These are phyloP conservation scores for Eumaeus atala DNA, from an alignment of 1,140 invertebrate species.

Conservation along the genomic window DNA sequence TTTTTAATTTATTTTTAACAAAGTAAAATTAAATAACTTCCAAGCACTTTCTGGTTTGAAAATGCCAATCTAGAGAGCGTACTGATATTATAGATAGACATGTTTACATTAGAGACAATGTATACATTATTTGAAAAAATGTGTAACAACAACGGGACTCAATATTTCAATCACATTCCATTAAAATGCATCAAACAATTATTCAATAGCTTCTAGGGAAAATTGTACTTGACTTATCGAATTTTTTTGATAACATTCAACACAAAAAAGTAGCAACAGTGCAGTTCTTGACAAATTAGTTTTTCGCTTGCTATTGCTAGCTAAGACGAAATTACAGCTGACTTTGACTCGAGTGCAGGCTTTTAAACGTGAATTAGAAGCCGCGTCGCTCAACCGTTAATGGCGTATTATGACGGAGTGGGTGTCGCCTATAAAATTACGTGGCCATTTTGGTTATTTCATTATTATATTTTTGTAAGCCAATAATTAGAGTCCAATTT, in stretches of 20 bases:
- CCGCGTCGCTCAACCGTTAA: slow-evolving; percentile 64
- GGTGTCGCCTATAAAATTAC: slow-evolving; percentile 60
- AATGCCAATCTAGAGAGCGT: no score
- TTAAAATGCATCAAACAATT: no score
- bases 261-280: slow-evolving; percentile 49
- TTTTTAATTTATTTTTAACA: no score
- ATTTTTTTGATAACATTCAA: slow-evolving; percentile 14
- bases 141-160: no score
- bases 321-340: slow-evolving; percentile 69
- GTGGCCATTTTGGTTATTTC: slow-evolving; percentile 35
- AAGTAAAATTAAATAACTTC: no score
- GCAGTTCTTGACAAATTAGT: slow-evolving; percentile 70
- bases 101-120: no score
- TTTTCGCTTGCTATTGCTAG: slow-evolving; percentile 64
- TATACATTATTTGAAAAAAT: no score
- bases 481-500: slow-evolving; percentile 10
- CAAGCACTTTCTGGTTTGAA: no score
- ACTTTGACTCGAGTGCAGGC: slow-evolving; percentile 71
- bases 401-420: slow-evolving; percentile 67
- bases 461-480: slow-evolving; percentile 6
- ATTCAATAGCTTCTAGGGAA: no score
- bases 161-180: no score
- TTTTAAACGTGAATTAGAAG: slow-evolving; percentile 71
- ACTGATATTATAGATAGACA: no score
- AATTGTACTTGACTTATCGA: not conserved